A percentile compares a stretch with the other conserved stretches of the same genome.
phyloP scores from a whole-genome alignment of 2,888 invertebrate species.

The Melanophora roralis region DNA sequence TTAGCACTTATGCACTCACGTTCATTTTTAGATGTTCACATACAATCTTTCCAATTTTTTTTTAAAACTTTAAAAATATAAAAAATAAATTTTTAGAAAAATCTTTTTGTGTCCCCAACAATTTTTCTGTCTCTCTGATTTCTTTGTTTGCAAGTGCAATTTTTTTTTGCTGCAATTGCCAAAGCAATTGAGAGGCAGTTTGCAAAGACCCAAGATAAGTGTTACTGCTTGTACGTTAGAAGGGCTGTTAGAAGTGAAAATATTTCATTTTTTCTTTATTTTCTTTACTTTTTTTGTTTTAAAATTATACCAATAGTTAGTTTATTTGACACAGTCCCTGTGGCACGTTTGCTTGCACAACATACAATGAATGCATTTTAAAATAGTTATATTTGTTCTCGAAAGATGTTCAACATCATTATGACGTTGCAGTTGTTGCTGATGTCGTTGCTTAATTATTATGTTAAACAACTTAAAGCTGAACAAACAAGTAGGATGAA shows the following conservation, averaged over 20 bases:
- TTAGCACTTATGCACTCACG: neutral
- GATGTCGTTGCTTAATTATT: neutral
- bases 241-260: slow-evolving; percentile 22
- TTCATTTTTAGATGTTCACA: neutral
- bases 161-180: slow-evolving; percentile 47
- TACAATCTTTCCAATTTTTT: neutral
- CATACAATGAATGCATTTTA: slow-evolving; percentile 49
- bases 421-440: slow-evolving; percentile 20
- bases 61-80: neutral
- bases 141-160: slow-evolving; percentile 44
- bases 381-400: slow-evolving; percentile 15
- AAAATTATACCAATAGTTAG: slow-evolving; percentile 54
- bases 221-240: slow-evolving; percentile 1
- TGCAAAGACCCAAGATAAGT: slow-evolving; percentile 25
- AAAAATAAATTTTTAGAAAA: slow-evolving; percentile 4
- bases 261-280: neutral
- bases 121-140: slow-evolving; percentile 26
- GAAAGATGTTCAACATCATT: slow-evolving; percentile 25
- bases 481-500: neutral
- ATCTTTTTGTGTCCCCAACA: slow-evolving; percentile 1
- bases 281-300: neutral
- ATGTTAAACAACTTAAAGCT: slow-evolving; percentile 9
- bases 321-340: slow-evolving; percentile 61
- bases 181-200: slow-evolving; percentile 30
- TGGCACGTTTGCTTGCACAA: slow-evolving; percentile 57